phyloP scores from a whole-genome alignment of 2,888 invertebrate genomes.

The Scelioninae gen. 2 region DNA sequence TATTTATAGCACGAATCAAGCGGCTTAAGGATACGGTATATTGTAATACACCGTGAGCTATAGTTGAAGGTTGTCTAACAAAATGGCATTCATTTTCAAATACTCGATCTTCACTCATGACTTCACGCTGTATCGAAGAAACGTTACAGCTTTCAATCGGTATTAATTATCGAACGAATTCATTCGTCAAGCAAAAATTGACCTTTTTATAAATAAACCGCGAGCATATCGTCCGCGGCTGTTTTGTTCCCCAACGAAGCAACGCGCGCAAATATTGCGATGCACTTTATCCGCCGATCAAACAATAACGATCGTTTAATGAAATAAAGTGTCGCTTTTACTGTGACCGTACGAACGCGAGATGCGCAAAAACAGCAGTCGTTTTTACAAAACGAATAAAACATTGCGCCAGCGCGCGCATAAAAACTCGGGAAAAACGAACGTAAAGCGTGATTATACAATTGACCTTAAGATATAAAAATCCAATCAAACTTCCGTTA shows the following conservation, averaged over 20 bases:
- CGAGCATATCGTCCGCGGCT: too few species aligned
- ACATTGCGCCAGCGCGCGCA: neutral
- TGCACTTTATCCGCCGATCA: too few species aligned
- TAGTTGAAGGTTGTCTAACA: slow-evolving; percentile 69
- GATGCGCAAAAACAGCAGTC: neutral
- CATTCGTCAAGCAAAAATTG: too few species aligned
- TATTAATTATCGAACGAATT: neutral
- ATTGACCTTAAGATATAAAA: slow-evolving; percentile 51
- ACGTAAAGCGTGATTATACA: slow-evolving; percentile 46
- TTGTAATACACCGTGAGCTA: slow-evolving; percentile 57
- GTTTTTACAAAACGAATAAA: slow-evolving; percentile 14
- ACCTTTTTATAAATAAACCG: too few species aligned
- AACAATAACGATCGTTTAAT: neutral
- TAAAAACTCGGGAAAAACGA: slow-evolving; percentile 28
- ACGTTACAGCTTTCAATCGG: slow-evolving; percentile 1
- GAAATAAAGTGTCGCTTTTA: neutral
- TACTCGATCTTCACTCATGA: slow-evolving; percentile 34
- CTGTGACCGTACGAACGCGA: slow-evolving; percentile 1
- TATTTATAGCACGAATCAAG: slow-evolving; percentile 70
- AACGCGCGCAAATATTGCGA: too few species aligned
- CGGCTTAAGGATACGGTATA: slow-evolving; percentile 59
- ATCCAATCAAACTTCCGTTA: slow-evolving; percentile 53
- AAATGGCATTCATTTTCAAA: slow-evolving; percentile 62
- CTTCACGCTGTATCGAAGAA: slow-evolving; percentile 32
- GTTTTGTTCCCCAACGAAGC: too few species aligned